Percentiles rank a stretch among this genome's conserved stretches.
These are phyloP conservation scores for Rhodophaea formosa DNA, from an alignment of 2,888 invertebrate species.

Conservation along the genomic window DNA sequence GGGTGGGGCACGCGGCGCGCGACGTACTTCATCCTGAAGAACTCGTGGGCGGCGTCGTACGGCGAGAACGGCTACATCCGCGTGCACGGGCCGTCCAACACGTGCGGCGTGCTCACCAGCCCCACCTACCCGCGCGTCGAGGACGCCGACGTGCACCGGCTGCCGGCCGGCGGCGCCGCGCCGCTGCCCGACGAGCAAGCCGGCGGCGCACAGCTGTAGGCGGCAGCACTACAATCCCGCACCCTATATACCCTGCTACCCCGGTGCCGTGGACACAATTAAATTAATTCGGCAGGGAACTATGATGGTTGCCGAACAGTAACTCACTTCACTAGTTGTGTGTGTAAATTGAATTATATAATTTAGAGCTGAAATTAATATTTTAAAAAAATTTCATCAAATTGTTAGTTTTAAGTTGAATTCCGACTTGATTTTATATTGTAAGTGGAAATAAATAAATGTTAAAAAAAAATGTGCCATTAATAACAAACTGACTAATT, in stretches of 20 bases:
- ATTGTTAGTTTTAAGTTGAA: too few relatives aligned
- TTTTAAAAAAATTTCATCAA: too few relatives aligned
- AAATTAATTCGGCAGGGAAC: neutral
- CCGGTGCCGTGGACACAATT: neutral
- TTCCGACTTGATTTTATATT: too few relatives aligned
- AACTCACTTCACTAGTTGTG: too few relatives aligned
- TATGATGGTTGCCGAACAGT: neutral
- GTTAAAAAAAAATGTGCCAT: too few relatives aligned
- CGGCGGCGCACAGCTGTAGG: constrained; percentile 2
- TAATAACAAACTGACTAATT: too few relatives aligned
- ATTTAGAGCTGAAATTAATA: too few relatives aligned
- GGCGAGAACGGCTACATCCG: constrained; percentile 59
- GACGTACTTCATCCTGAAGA: constrained; percentile 65
- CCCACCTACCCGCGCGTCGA: constrained; percentile 58
- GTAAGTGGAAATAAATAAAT: too few relatives aligned
- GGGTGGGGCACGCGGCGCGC: constrained; percentile 56
- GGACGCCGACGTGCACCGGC: constrained; percentile 42
- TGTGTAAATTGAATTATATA: too few relatives aligned
- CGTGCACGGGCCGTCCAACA: constrained; percentile 55
- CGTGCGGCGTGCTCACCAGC: constrained; percentile 58
- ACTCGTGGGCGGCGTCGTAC: constrained; percentile 62
- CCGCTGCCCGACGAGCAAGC: constrained; percentile 13
- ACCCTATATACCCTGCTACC: neutral
- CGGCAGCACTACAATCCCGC: neutral
- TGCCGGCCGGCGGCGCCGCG: constrained; percentile 23